Conservation (phyloP, 2,797 vertebrate genomes). For the Erpetoichthys calabaricus region DNA sequence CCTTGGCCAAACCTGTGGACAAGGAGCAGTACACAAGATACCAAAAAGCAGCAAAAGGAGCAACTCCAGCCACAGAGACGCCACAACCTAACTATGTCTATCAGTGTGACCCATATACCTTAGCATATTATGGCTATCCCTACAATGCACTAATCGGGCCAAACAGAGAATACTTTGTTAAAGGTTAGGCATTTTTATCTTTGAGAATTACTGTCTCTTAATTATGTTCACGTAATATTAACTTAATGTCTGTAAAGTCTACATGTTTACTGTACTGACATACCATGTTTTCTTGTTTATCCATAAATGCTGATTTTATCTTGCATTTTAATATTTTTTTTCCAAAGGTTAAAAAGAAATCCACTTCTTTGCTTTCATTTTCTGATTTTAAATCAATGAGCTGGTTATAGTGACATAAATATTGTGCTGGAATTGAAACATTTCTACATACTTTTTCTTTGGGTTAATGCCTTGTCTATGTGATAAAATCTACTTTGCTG, state of each 20-base stretch:
- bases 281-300: too few relatives aligned
- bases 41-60: conserved; percentile 91
- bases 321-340: too few relatives aligned
- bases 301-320: background rate
- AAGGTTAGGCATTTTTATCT: conserved; percentile 64
- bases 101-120: conserved; percentile 88
- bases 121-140: conserved; percentile 92
- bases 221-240: background rate
- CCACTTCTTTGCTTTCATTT: background rate
- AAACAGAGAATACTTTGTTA: conserved; percentile 96
- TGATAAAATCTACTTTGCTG: too few relatives aligned
- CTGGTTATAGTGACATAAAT: too few relatives aligned
- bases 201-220: background rate
- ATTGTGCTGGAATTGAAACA: too few relatives aligned
- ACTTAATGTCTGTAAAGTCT: too few relatives aligned
- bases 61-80: conserved; percentile 36
- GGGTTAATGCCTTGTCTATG: too few relatives aligned
- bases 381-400: background rate
- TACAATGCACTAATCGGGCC: conserved; percentile 94
- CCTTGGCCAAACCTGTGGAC: conserved; percentile 92
- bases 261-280: too few relatives aligned
- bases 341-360: background rate
- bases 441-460: too few relatives aligned
- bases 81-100: conserved; percentile 80
- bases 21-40: conserved; percentile 96